Percentiles rank a stretch among this genome's conserved stretches.
Conservation (phyloP, 2,113 vertebrate genomes). For the Danio rerio region DNA sequence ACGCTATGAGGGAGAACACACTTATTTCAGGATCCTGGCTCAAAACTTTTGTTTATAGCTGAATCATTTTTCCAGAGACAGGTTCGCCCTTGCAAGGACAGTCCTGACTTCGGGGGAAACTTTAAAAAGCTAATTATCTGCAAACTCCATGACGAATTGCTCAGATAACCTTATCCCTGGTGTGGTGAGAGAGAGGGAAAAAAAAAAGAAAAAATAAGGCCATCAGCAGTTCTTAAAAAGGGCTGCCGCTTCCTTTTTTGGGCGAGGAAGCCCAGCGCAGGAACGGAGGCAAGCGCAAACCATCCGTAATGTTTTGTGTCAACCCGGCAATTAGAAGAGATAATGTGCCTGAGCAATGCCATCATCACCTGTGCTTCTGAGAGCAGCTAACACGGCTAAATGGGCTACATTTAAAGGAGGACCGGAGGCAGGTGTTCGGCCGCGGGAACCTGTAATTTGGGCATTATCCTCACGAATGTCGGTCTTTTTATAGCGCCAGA, state of each 20-base stretch:
- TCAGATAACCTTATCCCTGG: constrained; percentile 44
- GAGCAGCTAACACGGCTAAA: constrained; percentile 51
- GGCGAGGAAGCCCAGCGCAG: not conserved
- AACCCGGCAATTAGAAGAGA: constrained; percentile 48
- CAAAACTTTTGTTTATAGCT: constrained; percentile 26
- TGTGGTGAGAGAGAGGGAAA: not conserved
- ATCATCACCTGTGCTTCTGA: constrained; percentile 51
- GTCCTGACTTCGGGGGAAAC: constrained; percentile 35
- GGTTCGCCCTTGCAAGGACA: constrained; percentile 38
- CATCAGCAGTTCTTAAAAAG: constrained; percentile 48
- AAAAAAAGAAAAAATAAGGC: constrained; percentile 5
- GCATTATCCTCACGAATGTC: constrained; percentile 25
- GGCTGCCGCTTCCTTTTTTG: not conserved
- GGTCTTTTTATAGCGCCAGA: not conserved
- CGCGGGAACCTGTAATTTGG: constrained; percentile 45
- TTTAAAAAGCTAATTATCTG: constrained; percentile 54
- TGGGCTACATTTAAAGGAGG: constrained; percentile 6
- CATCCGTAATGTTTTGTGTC: constrained; percentile 50
- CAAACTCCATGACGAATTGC: constrained; percentile 36
- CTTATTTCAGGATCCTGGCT: not conserved
- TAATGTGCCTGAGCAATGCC: constrained; percentile 37
- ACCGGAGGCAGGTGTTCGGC: constrained; percentile 30
- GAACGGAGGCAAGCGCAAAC: constrained; percentile 16
- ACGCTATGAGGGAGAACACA: not conserved
- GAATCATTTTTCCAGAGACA: constrained; percentile 38